These are phyloP conservation scores for Drosophila tanythrix DNA, from an alignment of 2,888 invertebrate genomes.

Conservation along the genomic window DNA sequence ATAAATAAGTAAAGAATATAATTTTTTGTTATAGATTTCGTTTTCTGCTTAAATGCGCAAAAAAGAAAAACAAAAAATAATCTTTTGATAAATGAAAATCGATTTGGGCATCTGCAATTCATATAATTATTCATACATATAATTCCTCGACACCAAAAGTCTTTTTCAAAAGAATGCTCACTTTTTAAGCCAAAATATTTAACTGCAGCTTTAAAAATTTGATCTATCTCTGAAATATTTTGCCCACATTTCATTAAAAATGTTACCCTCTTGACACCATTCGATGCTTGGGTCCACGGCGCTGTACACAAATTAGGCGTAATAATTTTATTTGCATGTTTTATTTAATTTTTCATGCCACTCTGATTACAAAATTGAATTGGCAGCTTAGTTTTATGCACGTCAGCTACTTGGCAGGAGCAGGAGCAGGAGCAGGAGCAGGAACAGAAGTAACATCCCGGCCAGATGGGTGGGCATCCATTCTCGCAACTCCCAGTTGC, in stretches of 20 bases:
- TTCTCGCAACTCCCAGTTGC: constrained; percentile 56
- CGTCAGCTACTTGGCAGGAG: constrained; percentile 61
- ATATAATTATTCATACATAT: neutral
- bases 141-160: neutral
- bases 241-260: constrained; percentile 9
- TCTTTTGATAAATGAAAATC: neutral
- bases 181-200: neutral
- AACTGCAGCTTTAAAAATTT: constrained; percentile 22
- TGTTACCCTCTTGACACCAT: constrained; percentile 12
- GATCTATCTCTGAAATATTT: neutral
- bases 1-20: neutral
- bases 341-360: constrained; percentile 80
- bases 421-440: constrained; percentile 4
- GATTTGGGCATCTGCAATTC: neutral
- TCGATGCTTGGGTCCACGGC: constrained; percentile 11
- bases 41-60: neutral
- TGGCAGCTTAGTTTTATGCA: constrained; percentile 77
- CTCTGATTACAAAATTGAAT: constrained; percentile 80
- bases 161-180: neutral
- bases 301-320: constrained; percentile 74
- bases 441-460: constrained; percentile 5
- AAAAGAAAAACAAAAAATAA: fast-evolving
- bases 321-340: constrained; percentile 80
- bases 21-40: neutral
- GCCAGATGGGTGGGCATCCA: constrained; percentile 29